Evolutionary conservation across 2,797 vertebrate species (phyloP).

Genomic region (Peromyscus eremicus): DNA sequence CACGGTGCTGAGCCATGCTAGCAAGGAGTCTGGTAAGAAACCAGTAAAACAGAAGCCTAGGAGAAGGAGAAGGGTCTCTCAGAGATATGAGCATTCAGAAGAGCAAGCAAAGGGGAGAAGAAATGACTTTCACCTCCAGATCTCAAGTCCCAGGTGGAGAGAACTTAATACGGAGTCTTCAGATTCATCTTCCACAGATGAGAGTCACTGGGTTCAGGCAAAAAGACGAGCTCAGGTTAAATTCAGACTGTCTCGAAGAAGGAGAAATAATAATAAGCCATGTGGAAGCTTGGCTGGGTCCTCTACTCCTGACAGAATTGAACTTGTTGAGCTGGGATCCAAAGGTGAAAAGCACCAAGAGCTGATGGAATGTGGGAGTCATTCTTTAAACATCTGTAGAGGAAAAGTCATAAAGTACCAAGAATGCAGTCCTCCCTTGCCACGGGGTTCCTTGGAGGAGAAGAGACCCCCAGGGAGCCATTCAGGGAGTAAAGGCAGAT

Average conservation of each 20-base stretch:
- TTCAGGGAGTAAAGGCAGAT: conserved; percentile 79
- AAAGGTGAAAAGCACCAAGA: conserved; percentile 86
- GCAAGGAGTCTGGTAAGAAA: conserved; percentile 90
- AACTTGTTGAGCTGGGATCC: conserved; percentile 89
- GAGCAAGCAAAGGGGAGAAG: conserved; percentile 84
- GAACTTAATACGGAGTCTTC: conserved; percentile 78
- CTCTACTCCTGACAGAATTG: conserved; percentile 83
- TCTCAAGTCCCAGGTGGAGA: conserved; percentile 81
- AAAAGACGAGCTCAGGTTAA: conserved; percentile 93
- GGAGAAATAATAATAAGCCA: conserved; percentile 86
- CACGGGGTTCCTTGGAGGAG: conserved; percentile 79
- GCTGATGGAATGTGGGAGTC: conserved; percentile 79
- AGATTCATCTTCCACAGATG: conserved; percentile 92
- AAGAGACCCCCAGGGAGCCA: conserved; percentile 79
- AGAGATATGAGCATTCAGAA: conserved; percentile 85
- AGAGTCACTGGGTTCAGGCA: conserved; percentile 89
- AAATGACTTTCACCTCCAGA: conserved; percentile 79
- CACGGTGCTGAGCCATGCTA: conserved; percentile 86
- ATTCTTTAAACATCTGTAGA: conserved; percentile 87
- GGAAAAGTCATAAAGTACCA: conserved; percentile 83
- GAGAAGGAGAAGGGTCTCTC: conserved; percentile 88
- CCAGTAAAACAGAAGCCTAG: conserved; percentile 92
- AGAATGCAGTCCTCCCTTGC: conserved; percentile 76
- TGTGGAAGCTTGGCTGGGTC: conserved; percentile 80
- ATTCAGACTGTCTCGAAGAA: conserved; percentile 87